A percentile compares a stretch with the other conserved stretches of the same genome.
These are phyloP conservation scores for Cryptocephalus moraei DNA, from an alignment of 2,888 invertebrate genomes.

Conservation along the genomic window DNA sequence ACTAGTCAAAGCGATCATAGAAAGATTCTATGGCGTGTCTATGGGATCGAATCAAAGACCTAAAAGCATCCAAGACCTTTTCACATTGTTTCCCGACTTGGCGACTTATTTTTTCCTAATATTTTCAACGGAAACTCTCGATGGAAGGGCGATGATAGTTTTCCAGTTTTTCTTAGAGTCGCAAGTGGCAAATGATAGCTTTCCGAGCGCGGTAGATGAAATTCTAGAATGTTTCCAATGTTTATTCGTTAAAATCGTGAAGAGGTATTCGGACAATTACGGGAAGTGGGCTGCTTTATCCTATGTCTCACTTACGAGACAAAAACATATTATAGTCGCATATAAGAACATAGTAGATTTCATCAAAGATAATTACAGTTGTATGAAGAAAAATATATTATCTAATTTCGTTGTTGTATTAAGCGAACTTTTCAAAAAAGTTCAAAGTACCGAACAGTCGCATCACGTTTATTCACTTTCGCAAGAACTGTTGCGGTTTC, in stretches of 20 bases:
- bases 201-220: constrained; percentile 5
- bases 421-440: background rate
- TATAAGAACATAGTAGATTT: background rate
- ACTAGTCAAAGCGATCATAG: constrained; percentile 21
- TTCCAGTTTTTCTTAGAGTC: constrained; percentile 23
- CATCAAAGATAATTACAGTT: background rate
- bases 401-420: background rate
- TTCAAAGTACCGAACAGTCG: background rate
- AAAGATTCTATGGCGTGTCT: constrained; percentile 22
- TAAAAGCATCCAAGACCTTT: constrained; percentile 20
- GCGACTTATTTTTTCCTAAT: constrained; percentile 14
- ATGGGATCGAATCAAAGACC: constrained; percentile 16
- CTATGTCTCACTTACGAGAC: background rate
- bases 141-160: constrained; percentile 19
- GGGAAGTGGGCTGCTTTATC: constrained; percentile 15
- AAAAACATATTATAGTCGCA: background rate
- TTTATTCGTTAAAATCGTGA: constrained; percentile 17
- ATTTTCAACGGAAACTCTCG: constrained; percentile 11
- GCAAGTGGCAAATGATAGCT: constrained; percentile 14
- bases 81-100: constrained; percentile 19
- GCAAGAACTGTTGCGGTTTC: background rate
- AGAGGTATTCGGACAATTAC: constrained; percentile 16
- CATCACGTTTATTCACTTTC: too few relatives aligned
- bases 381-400: background rate
- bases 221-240: constrained; percentile 11